Evolutionary conservation across 2,797 vertebrate genomes (phyloP).

Genomic region (Bovichtus variegatus): DNA sequence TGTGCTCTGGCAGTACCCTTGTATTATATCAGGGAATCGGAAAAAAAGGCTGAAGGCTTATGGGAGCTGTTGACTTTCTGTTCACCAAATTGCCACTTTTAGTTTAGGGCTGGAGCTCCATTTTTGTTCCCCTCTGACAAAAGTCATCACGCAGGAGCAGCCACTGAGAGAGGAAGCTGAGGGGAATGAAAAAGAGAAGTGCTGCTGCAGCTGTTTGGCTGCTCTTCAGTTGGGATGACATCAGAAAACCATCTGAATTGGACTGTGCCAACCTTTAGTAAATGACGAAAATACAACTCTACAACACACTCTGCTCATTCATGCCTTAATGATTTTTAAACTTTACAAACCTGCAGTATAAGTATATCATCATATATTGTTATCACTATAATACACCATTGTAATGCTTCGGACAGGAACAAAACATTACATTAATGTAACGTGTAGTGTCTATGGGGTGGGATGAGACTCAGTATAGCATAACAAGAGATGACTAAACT

Average conservation of each 20-base stretch:
- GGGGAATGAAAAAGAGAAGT: constrained; percentile 13
- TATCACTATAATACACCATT: no score
- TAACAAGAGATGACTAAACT: neutral
- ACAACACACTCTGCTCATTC: neutral
- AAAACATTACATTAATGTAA: neutral
- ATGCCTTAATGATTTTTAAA: neutral
- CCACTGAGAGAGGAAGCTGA: constrained; percentile 13
- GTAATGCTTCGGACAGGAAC: no score
- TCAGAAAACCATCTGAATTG: constrained; percentile 10
- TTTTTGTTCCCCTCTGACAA: constrained; percentile 7
- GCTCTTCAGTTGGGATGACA: constrained; percentile 1
- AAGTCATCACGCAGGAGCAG: constrained; percentile 14
- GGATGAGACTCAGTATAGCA: neutral
- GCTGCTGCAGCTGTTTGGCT: constrained; percentile 37
- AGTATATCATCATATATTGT: no score
- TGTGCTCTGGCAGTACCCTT: neutral
- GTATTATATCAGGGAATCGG: neutral
- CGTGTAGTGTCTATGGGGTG: neutral
- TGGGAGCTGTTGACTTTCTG: constrained; percentile 9
- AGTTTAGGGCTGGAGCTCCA: neutral
- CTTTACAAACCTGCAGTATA: neutral
- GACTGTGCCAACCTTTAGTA: neutral
- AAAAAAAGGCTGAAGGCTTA: neutral
- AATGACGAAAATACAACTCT: neutral
- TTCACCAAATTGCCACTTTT: constrained; percentile 19